Evolutionary conservation across 2,888 invertebrate species (phyloP), one percentile per base, ranked within the genome.

Genomic region (Brachycybe producta): DNA sequence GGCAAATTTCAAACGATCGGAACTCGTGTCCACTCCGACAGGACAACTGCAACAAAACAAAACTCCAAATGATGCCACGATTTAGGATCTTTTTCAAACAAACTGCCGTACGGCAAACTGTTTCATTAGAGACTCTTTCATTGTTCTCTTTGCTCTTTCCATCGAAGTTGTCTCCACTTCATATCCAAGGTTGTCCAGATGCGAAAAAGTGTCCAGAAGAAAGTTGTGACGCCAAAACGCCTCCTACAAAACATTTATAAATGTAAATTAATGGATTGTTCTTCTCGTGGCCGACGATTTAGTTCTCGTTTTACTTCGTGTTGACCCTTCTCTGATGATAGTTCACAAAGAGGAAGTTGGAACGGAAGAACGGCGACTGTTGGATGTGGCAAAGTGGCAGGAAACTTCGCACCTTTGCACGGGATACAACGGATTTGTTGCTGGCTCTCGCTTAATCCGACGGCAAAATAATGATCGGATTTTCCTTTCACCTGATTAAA

Each of bases 321-420:
- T 57, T 79, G 76, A 1, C 82, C 76, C 66, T 90, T 90, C 62
- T 92, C 90, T 0, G 79, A 75, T 17, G 77, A 76, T 57, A 77
- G 61, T 62, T 86, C 84, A 66, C 86, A 87, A 2, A 88, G 64
- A 0, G 86, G 84, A 49, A 86, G 66, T 73, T 78, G 62, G 61
- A 87, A 73, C 2, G 79, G 73, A 55, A 92, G 64, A 62, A 90
- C 82, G 13, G 77, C 73, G 4, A 90, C 73, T 54, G 82, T 82
- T 1, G 94, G 94, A 47, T 84, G 76, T 0, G 94, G 94, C 21
- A 80, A 78, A 0, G 90, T 85, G 26, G 80, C 75, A 0, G 95
- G 95, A 70, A 84, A 94, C 15, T 79, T 74, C 17, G 81, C 75
- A n/a, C 91, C 91, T 63, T 87, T 83, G 61, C 94, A 95, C 47